A percentile compares a stretch with the other conserved stretches of the same genome.
These are phyloP conservation scores for Sciurus carolinensis DNA, from an alignment of 2,797 vertebrate species.

Conservation along the genomic window DNA sequence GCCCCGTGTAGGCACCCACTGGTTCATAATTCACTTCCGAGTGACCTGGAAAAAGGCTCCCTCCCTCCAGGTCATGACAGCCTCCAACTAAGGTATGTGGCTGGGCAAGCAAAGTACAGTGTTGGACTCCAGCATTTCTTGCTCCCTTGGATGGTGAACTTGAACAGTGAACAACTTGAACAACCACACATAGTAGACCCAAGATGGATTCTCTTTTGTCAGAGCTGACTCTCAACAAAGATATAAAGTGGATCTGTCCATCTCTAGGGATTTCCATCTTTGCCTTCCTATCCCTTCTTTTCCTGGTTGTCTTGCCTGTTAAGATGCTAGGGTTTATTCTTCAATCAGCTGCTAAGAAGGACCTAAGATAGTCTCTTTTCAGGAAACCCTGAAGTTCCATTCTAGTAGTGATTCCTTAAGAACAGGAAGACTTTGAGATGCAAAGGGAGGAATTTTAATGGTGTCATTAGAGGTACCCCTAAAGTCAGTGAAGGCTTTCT, in stretches of 20 bases:
- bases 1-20: background rate
- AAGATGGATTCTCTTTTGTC: background rate
- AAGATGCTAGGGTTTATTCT: slow-evolving; percentile 4
- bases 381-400: background rate
- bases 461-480: background rate
- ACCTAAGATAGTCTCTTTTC: background rate
- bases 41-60: background rate
- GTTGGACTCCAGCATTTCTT: background rate
- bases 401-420: background rate
- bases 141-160: background rate
- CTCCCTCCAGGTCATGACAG: background rate
- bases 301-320: background rate
- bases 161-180: slow-evolving; percentile 1
- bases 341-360: background rate
- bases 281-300: background rate
- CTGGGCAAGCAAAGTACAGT: background rate
- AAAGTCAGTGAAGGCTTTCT: slow-evolving; percentile 13
- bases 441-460: background rate
- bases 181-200: background rate
- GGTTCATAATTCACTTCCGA: background rate
- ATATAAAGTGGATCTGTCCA: slow-evolving; percentile 74
- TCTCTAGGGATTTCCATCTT: slow-evolving; percentile 52
- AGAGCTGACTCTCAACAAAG: background rate
- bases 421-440: background rate
- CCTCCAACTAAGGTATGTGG: background rate